Base-by-base conservation (phyloP, 2,888 invertebrate species). In the Geotrupes spiniger region DNA sequence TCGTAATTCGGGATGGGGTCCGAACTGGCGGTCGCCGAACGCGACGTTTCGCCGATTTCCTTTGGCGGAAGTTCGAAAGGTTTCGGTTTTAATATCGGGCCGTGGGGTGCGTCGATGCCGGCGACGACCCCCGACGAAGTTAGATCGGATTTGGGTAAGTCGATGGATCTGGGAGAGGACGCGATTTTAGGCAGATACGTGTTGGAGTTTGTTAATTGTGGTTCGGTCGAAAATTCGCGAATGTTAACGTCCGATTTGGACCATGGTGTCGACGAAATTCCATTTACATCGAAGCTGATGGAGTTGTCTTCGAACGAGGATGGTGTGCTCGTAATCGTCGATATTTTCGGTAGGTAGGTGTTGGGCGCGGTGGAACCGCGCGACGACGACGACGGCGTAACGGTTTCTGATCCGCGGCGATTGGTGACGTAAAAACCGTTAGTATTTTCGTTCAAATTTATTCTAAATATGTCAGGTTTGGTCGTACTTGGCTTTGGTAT, bases 1-100 rank as follows among this genome's bases (percentile, higher is more conserved):
- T 61, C 60, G 49, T 61, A 72, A 28, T 51, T 39, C 9, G 44
- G 46, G 27, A 42, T 43, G 12, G 46, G 36, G 9, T 25, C 36
- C 2, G 4, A 4, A 9, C 36, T 40, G 4, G 12, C 17, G 9
- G 10, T 29, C 8, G 33, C 10, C 15, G 15, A 4, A 25, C 36
- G 21, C 25, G 16, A 14, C 12, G 27, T 33, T 6, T 10, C 8
- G n/a, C 31, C 25, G 15, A 28, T 31, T 37, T 40, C 31, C n/a
- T 25, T 44, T 8, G 42, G 49, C 17, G 46, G 46, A 27, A 46
- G 36, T 29, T 49, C 49, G 21, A 49, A 49, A 4, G 49, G 49
- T 37, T 49, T 49, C n/a, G 49, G 49, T 41, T 42, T 41, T 17
- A 45, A 29, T 15, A 41, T 38, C 10, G 42, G 41, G 5, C 40